Conservation (phyloP, 53 echinoderm and acorn worm species). For the Echinarachnius parma region DNA sequence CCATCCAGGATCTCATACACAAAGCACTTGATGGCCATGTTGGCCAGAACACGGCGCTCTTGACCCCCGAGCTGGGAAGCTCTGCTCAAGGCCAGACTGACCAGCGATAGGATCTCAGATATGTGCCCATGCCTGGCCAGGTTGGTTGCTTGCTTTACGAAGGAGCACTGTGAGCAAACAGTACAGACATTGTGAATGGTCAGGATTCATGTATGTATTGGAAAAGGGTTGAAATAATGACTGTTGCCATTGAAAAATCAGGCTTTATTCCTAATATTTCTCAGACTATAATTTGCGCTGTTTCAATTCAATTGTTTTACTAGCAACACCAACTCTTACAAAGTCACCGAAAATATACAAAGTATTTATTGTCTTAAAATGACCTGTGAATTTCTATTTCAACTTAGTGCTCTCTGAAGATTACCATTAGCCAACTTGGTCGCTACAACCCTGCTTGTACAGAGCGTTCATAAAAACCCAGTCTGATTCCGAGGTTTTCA, state of each 20-base stretch:
- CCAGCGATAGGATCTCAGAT: constrained; percentile 58
- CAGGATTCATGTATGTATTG: too few relatives aligned
- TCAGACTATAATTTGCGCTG: too few relatives aligned
- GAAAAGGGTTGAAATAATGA: too few relatives aligned
- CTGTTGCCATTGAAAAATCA: too few relatives aligned
- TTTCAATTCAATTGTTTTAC: too few relatives aligned
- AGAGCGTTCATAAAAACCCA: constrained; percentile 71
- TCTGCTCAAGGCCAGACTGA: constrained; percentile 38
- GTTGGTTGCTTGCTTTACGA: constrained; percentile 58
- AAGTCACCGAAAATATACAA: too few relatives aligned
- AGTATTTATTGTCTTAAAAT: too few relatives aligned
- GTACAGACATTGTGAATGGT: too few relatives aligned
- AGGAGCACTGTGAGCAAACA: constrained; percentile 54
- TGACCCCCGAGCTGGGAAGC: constrained; percentile 55
- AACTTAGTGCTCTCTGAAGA: constrained; percentile 68
- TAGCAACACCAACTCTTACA: too few relatives aligned
- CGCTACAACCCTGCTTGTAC: constrained; percentile 73
- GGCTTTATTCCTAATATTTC: too few relatives aligned
- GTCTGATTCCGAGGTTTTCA: constrained; percentile 87
- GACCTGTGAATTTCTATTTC: constrained; percentile 66
- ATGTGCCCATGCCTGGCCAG: constrained; percentile 73
- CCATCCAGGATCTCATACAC: constrained; percentile 66
- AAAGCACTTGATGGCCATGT: constrained; percentile 77
- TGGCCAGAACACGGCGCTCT: constrained; percentile 66
- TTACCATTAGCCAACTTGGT: constrained; percentile 65